phyloP scores from a whole-genome alignment of 1,140 invertebrate species.

The Cepaea nemoralis region DNA sequence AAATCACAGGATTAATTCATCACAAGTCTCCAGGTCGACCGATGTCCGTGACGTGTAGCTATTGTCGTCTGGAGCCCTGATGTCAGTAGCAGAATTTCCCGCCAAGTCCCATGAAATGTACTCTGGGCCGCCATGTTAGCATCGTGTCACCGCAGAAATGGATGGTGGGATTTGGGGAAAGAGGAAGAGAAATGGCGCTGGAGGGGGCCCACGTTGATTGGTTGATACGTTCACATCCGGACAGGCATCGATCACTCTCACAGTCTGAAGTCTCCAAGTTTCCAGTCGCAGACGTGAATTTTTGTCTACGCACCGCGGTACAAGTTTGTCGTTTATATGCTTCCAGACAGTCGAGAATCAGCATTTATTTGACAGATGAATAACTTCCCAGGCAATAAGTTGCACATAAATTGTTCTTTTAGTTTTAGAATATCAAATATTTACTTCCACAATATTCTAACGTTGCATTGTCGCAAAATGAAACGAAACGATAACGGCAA shows the following conservation, averaged over 20 bases:
- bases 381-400: too few relatives aligned
- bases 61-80: slow-evolving; percentile 27
- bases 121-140: slow-evolving; percentile 24
- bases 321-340: neutral
- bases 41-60: slow-evolving; percentile 30
- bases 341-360: neutral
- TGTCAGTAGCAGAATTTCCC: slow-evolving; percentile 31
- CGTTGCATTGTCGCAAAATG: too few relatives aligned
- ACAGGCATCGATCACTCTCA: slow-evolving; percentile 23
- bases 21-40: slow-evolving; percentile 28
- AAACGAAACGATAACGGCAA: too few relatives aligned
- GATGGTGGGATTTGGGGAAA: slow-evolving; percentile 31
- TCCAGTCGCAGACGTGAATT: slow-evolving; percentile 7
- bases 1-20: slow-evolving; percentile 31
- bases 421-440: too few relatives aligned
- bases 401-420: too few relatives aligned
- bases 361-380: neutral
- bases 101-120: neutral
- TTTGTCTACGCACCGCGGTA: neutral
- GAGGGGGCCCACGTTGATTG: slow-evolving; percentile 23
- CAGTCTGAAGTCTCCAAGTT: slow-evolving; percentile 3
- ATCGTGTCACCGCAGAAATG: slow-evolving; percentile 19
- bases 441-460: too few relatives aligned
- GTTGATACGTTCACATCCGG: slow-evolving; percentile 33
- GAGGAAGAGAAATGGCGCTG: slow-evolving; percentile 32